A percentile compares a stretch with the other conserved stretches of the same genome.
Evolutionary conservation across 2,797 vertebrate species (phyloP).

Genomic region (Myotis pilosus): DNA sequence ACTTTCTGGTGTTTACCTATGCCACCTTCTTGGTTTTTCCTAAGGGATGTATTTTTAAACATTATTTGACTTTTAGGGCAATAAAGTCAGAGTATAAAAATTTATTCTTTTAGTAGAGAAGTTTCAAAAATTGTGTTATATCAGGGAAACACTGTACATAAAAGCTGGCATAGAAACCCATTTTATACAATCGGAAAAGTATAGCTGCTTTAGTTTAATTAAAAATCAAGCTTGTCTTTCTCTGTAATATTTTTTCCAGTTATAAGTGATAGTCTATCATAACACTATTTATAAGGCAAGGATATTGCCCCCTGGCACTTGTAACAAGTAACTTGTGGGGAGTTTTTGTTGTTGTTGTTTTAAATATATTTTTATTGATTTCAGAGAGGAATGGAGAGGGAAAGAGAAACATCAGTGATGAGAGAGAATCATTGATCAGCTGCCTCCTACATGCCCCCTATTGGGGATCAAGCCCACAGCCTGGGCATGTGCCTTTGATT

Average conservation of each 20-base stretch:
- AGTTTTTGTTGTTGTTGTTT: no score
- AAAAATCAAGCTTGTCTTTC: background rate
- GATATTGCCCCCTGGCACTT: background rate
- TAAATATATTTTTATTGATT: no score
- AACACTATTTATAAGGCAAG: background rate
- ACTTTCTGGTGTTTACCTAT: no score
- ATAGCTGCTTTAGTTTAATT: background rate
- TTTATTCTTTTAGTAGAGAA: background rate
- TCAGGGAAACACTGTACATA: background rate
- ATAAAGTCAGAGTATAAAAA: background rate
- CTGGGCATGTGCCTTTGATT: no score
- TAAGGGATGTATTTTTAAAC: background rate
- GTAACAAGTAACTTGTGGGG: background rate
- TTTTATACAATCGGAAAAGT: background rate
- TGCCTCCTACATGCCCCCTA: no score
- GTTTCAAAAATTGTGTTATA: background rate
- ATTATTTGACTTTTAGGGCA: background rate
- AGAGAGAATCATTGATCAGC: no score
- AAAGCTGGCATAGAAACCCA: background rate
- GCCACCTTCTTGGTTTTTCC: no score
- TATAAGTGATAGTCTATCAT: background rate
- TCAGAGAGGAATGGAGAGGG: no score
- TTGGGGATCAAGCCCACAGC: no score
- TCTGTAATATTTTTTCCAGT: slow-evolving; percentile 28
- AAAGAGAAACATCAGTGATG: no score